Percentiles rank a stretch among this genome's conserved stretches.
Conservation (phyloP, 2,888 invertebrate species). For the Eilema griseolum region DNA sequence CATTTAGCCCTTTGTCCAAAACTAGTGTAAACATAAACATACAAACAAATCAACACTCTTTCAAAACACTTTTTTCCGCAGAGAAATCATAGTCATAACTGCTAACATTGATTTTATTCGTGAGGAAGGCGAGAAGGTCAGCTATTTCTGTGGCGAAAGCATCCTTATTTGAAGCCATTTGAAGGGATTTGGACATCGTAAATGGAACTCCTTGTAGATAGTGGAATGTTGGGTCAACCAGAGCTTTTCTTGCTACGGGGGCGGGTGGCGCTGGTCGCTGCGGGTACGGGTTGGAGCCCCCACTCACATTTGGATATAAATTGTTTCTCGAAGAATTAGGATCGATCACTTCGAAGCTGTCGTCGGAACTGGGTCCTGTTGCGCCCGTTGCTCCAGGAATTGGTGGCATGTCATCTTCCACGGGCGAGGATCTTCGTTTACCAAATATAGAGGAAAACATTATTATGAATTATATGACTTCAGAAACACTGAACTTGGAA, state of each 20-base stretch:
- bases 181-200: constrained; percentile 78
- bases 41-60: constrained; percentile 69
- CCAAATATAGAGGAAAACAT: constrained; percentile 85
- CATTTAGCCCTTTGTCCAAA: background rate
- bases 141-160: constrained; percentile 80
- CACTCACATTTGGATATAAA: constrained; percentile 74
- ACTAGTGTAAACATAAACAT: background rate
- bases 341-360: constrained; percentile 77
- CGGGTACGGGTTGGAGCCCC: constrained; percentile 58
- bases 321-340: constrained; percentile 63
- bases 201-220: constrained; percentile 87
- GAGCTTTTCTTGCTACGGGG: constrained; percentile 44
- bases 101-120: constrained; percentile 76
- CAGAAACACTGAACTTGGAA: background rate
- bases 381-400: constrained; percentile 77
- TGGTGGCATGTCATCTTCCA: constrained; percentile 78
- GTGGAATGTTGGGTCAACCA: constrained; percentile 72
- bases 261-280: constrained; percentile 72
- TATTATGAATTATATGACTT: constrained; percentile 15
- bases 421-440: constrained; percentile 79
- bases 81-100: constrained; percentile 84
- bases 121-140: constrained; percentile 83
- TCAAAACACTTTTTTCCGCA: constrained; percentile 85
- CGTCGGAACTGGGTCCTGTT: constrained; percentile 65
- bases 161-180: constrained; percentile 80